A percentile compares a stretch with the other conserved stretches of the same genome.
phyloP scores from a whole-genome alignment of 2,888 invertebrate genomes.

The Drosophila stalkeri region DNA sequence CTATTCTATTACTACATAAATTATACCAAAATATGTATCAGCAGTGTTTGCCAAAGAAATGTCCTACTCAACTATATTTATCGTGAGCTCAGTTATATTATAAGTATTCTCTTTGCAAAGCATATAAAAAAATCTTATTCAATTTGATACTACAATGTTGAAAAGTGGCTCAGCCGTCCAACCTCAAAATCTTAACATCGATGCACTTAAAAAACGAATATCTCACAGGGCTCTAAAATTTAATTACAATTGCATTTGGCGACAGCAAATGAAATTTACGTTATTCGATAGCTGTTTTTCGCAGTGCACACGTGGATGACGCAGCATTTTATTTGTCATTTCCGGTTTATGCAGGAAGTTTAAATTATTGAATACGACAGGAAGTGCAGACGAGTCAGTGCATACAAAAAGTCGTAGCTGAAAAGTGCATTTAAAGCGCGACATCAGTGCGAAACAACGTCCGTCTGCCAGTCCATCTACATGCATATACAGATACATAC shows the following conservation, averaged over 20 bases:
- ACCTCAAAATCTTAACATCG: not conserved
- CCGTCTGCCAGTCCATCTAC: constrained; percentile 18
- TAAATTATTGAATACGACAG: constrained; percentile 77
- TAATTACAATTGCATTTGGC: constrained; percentile 15
- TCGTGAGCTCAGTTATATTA: no score
- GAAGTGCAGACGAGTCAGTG: constrained; percentile 65
- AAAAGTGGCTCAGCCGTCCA: not conserved
- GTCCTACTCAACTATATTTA: no score
- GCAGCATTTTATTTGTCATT: constrained; percentile 75
- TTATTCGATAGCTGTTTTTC: constrained; percentile 15
- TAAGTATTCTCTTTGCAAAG: not conserved
- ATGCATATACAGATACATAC: constrained; percentile 1
- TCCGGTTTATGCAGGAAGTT: constrained; percentile 75
- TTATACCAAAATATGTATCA: no score
- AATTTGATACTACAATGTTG: not conserved
- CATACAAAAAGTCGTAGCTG: constrained; percentile 43
- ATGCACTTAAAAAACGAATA: constrained; percentile 1
- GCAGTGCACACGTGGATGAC: constrained; percentile 53
- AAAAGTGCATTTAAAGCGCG: constrained; percentile 57
- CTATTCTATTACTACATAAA: no score
- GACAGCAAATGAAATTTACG: constrained; percentile 9
- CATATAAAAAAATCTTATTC: not conserved
- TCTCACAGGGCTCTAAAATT: not conserved
- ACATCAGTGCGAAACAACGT: constrained; percentile 19
- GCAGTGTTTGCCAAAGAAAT: no score